These are phyloP conservation scores for Copsychus sechellarum DNA, from an alignment of 2,113 vertebrate genomes.

Conservation along the genomic window DNA sequence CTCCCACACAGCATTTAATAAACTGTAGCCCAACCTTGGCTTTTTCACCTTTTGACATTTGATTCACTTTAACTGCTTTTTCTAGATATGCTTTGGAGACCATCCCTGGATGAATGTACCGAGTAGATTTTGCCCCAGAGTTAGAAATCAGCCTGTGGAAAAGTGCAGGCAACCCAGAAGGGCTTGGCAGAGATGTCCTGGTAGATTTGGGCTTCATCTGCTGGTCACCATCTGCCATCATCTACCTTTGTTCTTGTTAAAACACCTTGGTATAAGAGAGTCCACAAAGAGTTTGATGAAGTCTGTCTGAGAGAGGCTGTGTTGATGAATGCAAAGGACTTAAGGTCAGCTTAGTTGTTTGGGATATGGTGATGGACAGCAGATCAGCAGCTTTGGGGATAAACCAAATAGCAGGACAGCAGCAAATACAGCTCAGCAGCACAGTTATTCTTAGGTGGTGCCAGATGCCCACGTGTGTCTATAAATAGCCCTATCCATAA, in stretches of 20 bases:
- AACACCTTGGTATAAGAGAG: neutral
- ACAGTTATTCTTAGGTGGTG: neutral
- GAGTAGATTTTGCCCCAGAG: neutral
- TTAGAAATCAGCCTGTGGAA: neutral
- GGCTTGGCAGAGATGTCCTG: neutral
- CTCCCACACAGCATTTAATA: neutral
- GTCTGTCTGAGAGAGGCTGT: neutral
- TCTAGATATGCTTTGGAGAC: neutral
- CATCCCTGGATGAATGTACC: neutral
- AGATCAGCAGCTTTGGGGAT: neutral
- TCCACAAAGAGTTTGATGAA: neutral
- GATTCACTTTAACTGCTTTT: neutral
- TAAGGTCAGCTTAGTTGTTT: neutral
- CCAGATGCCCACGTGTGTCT: neutral
- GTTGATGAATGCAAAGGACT: neutral
- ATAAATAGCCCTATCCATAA: neutral
- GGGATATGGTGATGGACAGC: neutral
- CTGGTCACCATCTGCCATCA: neutral
- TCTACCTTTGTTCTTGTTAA: neutral
- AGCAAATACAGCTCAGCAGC: neutral
- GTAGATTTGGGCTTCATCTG: neutral
- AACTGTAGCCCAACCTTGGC: neutral
- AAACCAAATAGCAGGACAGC: neutral
- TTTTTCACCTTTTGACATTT: neutral
- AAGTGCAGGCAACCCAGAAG: neutral